Base-by-base conservation (phyloP, 2,888 invertebrate genomes). In the Malthinus flaveolus region DNA sequence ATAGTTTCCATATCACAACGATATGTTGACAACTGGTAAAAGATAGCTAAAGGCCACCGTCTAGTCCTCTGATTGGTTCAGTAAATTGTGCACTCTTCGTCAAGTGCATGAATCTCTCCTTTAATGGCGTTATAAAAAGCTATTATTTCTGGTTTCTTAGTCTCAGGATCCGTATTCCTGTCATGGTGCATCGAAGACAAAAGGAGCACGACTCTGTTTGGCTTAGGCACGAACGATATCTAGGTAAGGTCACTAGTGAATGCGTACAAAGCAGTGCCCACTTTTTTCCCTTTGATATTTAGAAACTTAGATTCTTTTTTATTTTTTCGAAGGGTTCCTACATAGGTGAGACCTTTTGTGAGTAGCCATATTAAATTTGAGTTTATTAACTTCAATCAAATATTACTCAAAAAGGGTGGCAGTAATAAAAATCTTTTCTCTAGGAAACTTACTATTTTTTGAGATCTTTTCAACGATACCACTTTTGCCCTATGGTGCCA, bases 71-170 rank as follows among this genome's bases (percentile, higher is more conserved):
- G 34, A 11, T 15, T 49, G 4, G 42, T 12, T 10, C 39, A 15
- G 12, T 39, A 49, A 32, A 33, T 42, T 9, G 48, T 42, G 49
- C 37, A 36, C 49, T 55, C 49, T 23, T 55, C 12, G 12, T 55
- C 55, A 6, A 49, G 37, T 4, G 59, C 12, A 55, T 67, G 65
- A n/a, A 65, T 62, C n/a, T 61, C 63, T 42, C 63, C 63, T 60
- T 69, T 68, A 10, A 63, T 68, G 7, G 13, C 51, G 56, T 67
- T 69, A 35, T 70, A 69, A 44, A 56, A 61, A 8, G 44, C 23
- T 32, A 65, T 68, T 7, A 67, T 65, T 56, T 67, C 63, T 23
- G 67, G 66, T 55, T 66, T 64, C 47, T 42, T 35, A 13, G 32
- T 48, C n/a, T 56, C 49, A 8, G 34, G 8, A 57, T 67, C 60